Evolutionary conservation across 2,797 vertebrate genomes (phyloP), one percentile per base, ranked within the genome.

Genomic region (Neoniphon sammara): DNA sequence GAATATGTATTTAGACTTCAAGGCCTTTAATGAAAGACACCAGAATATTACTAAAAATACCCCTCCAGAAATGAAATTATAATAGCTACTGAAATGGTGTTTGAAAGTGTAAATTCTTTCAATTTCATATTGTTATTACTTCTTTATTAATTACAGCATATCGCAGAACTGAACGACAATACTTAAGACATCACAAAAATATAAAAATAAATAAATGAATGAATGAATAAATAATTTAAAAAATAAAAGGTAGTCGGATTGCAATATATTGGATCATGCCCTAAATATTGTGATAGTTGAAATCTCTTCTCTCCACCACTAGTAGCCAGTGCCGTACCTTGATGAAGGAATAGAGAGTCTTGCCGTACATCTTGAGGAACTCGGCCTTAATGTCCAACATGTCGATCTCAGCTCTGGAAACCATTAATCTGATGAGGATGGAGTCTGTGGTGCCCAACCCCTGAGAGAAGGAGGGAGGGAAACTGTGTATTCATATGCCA

Each of bases 331-430:
- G 61, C 8, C 92, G 91, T 61, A 98, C 98, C 96, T 99, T 97
- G 73, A 99, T 99, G 92, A 99, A 99, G 70, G 98, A 99, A 90
- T 96, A 49, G 1, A 99, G 95, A 0, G 96, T 97, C 86, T 99
- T 98, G 36, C 96, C 95, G 0, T 99, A 99, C 87, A 93, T 91
- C 88, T 94, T 94, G 86, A 93, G 93, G 90, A 99, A 99, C 80
- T 96, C 91, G 0, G 87, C 92, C 70, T 97, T 95, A 79, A 99
- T 99, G 81, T 98, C 93, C 79, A 97, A 60, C 98, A 99, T 97
- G 87, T 99, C 98, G 0, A 97, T 89, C 84, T 99, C 98, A 0
- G 94, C 94, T 59, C 97, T 95, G 20, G 97, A 92, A 20, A 99
- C 96, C 97, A 99, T 97, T 81, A 96, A 94, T 84, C 98, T 92